Evolutionary conservation across 2,113 vertebrate genomes (phyloP), one percentile per base, ranked within the genome.

Genomic region (Indicator indicator): DNA sequence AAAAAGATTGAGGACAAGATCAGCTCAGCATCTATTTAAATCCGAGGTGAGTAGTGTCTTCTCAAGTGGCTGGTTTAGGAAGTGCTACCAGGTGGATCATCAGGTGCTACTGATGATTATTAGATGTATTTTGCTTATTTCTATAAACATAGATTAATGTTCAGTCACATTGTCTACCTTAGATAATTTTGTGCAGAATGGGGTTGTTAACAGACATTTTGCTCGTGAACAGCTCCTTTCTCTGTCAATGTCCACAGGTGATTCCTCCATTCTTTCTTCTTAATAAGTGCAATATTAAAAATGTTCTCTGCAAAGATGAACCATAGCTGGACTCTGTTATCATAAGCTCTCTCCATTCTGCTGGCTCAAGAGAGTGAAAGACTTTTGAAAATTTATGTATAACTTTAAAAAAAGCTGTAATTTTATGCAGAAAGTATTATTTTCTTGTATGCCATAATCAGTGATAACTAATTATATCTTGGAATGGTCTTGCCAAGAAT

Each of bases 1-100:
- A 80, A 95, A 86, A 94, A 89, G 62, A 73, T 23, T 84, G 88
- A 91, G 83, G 79, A 71, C 19, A 62, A 93, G 86, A 64, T 55
- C 52, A 92, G 2, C 30, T 52, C 40, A 75, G 14, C 30, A 65
- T 44, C n/a, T 50, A 8, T 74, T 54, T 28, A 83, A 91, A 40
- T 65, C 32, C 44, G 54, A 30, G 19, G 30, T 48, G n/a, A 44
- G 27, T 83, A 56, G 15, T 56, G 38, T 65, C 48, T 79, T 84
- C 65, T 77, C 54, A 76, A 63, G 16, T 20, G 38, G 8, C 44
- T 86, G 3, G 2, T 54, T 19, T 68, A 32, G 55, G 56, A 73
- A 16, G 2, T 16, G 5, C 38, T 65, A 30, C 21, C 36, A 50
- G 8, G 4, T 70, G 63, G 55, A 88, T 36, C 36, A 36, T 36